Percentiles rank a stretch among this genome's conserved stretches.
These are phyloP conservation scores for Scolopax rusticola DNA, from an alignment of 2,797 vertebrate species.

Conservation along the genomic window DNA sequence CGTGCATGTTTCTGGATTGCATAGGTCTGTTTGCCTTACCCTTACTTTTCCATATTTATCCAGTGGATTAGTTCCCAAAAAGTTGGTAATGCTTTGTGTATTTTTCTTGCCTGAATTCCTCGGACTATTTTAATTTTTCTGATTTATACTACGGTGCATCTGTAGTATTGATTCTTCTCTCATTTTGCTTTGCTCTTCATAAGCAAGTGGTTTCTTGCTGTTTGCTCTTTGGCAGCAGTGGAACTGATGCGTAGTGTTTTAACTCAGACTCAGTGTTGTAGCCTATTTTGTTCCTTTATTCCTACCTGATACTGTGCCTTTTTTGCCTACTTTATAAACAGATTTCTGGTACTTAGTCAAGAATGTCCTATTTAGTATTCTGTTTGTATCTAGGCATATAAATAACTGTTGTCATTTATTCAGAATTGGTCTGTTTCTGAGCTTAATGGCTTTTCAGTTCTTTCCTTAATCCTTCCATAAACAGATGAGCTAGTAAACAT, in stretches of 20 bases:
- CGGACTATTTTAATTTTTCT: neutral
- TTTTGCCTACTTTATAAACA: constrained; percentile 27
- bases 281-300: neutral
- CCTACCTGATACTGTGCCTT: neutral
- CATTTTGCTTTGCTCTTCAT: neutral
- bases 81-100: neutral
- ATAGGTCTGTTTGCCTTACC: neutral
- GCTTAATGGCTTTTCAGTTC: constrained; percentile 13
- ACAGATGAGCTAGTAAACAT: neutral
- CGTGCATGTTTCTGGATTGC: constrained; percentile 11
- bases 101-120: constrained; percentile 13
- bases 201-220: neutral
- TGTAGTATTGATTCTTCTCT: neutral
- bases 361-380: neutral
- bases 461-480: constrained; percentile 4
- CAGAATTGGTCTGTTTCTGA: constrained; percentile 30
- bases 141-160: neutral
- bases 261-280: neutral
- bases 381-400: constrained; percentile 28
- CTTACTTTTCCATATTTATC: neutral
- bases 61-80: neutral
- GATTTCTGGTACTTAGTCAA: constrained; percentile 12
- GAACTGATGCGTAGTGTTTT: neutral
- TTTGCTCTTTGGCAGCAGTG: neutral
- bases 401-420: constrained; percentile 35